Evolutionary conservation across 1,140 invertebrate species (phyloP).

Genomic region (Lordiphosa clarofinis): DNA sequence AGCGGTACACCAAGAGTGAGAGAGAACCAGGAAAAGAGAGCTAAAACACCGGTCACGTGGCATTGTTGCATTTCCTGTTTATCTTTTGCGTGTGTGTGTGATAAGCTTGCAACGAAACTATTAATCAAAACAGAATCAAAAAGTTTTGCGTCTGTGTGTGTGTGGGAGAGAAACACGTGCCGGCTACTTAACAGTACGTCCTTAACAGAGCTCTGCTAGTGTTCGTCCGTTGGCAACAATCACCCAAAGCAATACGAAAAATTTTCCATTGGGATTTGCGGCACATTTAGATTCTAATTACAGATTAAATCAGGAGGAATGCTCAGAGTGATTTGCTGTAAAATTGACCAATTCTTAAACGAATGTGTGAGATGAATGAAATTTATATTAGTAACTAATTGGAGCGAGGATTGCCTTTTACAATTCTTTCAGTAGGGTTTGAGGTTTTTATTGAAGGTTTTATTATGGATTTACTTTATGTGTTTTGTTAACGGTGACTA

Average conservation of each 20-base stretch:
- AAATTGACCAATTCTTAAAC: background rate
- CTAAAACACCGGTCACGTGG: conserved; percentile 67
- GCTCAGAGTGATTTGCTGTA: background rate
- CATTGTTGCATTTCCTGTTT: conserved; percentile 64
- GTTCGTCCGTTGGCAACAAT: conserved; percentile 56
- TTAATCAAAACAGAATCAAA: conserved; percentile 79
- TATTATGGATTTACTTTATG: too few species aligned
- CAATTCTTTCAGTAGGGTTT: too few species aligned
- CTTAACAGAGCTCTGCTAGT: conserved; percentile 52
- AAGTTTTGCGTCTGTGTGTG: conserved; percentile 42
- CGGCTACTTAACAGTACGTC: conserved; percentile 42
- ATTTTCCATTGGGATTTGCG: conserved; percentile 15
- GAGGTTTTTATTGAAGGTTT: too few species aligned
- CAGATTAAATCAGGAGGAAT: conserved; percentile 19
- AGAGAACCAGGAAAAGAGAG: background rate
- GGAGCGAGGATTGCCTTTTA: too few species aligned
- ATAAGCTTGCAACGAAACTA: conserved; percentile 71
- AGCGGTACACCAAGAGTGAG: background rate
- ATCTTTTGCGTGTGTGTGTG: conserved; percentile 28
- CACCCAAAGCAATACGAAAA: conserved; percentile 7
- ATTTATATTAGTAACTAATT: background rate
- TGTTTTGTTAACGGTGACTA: too few species aligned
- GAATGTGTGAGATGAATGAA: background rate
- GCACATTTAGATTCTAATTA: conserved; percentile 35
- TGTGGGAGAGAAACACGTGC: conserved; percentile 78